Base-by-base conservation (phyloP, 2,888 invertebrate genomes). In the Bombylius major region DNA sequence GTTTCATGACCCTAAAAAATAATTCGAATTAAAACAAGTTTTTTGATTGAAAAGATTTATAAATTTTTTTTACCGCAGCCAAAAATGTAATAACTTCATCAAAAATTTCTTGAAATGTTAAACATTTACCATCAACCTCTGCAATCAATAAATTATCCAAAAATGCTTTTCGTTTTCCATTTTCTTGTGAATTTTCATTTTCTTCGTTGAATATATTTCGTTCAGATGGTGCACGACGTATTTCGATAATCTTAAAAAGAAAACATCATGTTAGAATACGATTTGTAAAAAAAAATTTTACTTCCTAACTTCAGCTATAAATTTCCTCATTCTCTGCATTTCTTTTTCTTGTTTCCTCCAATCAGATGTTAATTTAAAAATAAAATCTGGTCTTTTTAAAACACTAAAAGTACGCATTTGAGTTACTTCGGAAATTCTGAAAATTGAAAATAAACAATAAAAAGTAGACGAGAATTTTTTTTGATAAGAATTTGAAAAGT, bases 41-140 rank as follows among this genome's bases (percentile, higher is more conserved):
- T 23, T 23, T 23, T 23, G 23, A 23, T 23, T 23, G 23, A 23
- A 23, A 23, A 23, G 23, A 23, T 1, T 23, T 23, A 23, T 23
- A 23, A 23, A 23, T 23, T 23, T 23, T 23, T 23, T 23, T 23
- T 23, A 23, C 23, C 23, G 23, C 23, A 23, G 23, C 23, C 89
- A 90, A 90, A 56, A 90, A 89, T 0, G 89, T 89, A 66, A 89
- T 87, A 0, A 89, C 89, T 77, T 90, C 87, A 69, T 90, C 88
- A 70, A 87, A 87, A 60, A 90, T 88, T 74, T 90, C 89, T 61
- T 82, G 79, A 60, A 89, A 88, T 48, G 80, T 83, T 59, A 89
- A 82, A 54, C 78, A 73, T 50, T 80, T 82, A 9, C 86, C 86
- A 63, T 84, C 87, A 67, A 88, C 84, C 50, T 89, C 84, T 56